These are phyloP conservation scores for Aurelia sp. DNA, from an alignment of 30 jellyfish, hydroid and myxozoan genomes.

Conservation along the genomic window DNA sequence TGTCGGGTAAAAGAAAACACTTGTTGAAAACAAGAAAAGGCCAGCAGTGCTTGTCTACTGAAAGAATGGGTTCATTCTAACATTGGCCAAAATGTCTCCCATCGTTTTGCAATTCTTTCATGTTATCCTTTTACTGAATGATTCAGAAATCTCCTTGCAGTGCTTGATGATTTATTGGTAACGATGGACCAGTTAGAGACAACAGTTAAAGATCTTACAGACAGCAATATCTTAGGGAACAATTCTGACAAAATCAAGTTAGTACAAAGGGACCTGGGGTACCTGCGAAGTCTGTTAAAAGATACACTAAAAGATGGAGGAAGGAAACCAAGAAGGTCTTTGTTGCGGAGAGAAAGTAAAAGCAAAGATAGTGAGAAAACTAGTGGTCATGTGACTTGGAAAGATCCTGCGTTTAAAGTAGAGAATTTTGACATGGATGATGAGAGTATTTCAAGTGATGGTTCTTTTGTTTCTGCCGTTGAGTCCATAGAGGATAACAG, in stretches of 20 bases:
- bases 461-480: conserved; percentile 94
- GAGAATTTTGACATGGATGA: conserved; percentile 61
- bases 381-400: neutral
- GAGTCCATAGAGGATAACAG: conserved; percentile 56
- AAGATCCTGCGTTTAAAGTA: neutral
- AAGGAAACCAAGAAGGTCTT: neutral
- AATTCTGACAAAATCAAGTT: neutral
- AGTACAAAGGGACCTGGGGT: neutral
- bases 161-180: conserved; percentile 10
- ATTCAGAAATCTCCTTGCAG: neutral
- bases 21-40: too few species aligned
- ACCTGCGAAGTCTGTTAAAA: neutral
- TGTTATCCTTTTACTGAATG: neutral
- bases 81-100: too few species aligned
- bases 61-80: too few species aligned
- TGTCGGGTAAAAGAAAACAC: too few species aligned
- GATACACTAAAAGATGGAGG: neutral
- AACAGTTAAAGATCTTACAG: neutral
- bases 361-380: neutral
- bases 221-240: neutral
- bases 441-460: conserved; percentile 68
- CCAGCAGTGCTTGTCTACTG: too few species aligned
- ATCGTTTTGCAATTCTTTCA: neutral
- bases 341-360: neutral
- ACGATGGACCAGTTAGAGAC: conserved; percentile 24